Conservation (phyloP, 2,797 vertebrate species). For the Lycodopsis pacificus region DNA sequence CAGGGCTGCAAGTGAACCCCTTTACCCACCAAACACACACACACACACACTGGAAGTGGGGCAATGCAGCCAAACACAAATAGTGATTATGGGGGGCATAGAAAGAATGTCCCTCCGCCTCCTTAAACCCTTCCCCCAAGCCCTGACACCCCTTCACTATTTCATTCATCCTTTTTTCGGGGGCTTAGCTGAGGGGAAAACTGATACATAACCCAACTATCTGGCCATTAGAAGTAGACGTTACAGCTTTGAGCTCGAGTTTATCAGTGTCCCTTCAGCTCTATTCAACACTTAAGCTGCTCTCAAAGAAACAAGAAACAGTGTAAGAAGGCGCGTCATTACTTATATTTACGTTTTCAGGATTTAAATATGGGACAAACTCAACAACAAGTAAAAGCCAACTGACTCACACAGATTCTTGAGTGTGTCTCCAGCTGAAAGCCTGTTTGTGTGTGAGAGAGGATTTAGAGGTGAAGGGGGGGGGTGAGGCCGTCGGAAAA, state of each 20-base stretch:
- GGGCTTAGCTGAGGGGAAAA: constrained; percentile 42
- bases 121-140: constrained; percentile 67
- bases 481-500: constrained; percentile 32
- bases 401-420: not conserved
- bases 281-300: not conserved
- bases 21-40: constrained; percentile 46
- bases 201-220: constrained; percentile 36
- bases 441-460: constrained; percentile 30
- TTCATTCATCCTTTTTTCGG: constrained; percentile 75
- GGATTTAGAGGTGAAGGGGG: constrained; percentile 58
- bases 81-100: constrained; percentile 74
- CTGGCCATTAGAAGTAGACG: not conserved
- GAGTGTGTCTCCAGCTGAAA: constrained; percentile 27
- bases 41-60: constrained; percentile 66
- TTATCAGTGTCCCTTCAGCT: not conserved
- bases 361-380: not conserved
- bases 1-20: constrained; percentile 59
- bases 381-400: not conserved
- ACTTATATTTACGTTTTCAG: not conserved
- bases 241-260: not conserved
- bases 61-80: constrained; percentile 74
- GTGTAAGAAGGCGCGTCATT: not conserved
- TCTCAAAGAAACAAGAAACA: not conserved
- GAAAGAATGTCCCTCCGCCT: constrained; percentile 72
- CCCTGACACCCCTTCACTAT: constrained; percentile 48